Evolutionary conservation across 37 sponge, comb jelly and placozoan genomes (phyloP).

Genomic region (Beroe forskalii): DNA sequence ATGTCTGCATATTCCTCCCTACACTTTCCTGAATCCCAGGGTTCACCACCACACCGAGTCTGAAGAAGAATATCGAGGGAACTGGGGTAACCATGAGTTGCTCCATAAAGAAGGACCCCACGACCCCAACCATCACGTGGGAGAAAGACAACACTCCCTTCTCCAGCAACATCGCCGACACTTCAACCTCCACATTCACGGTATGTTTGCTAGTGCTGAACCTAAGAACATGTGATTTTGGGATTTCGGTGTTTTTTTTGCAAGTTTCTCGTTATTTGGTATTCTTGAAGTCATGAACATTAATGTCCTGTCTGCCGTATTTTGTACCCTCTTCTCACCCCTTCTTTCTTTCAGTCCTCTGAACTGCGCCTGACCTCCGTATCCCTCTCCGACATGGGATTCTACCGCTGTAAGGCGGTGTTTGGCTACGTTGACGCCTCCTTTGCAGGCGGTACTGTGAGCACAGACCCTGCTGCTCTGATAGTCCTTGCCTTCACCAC

Average conservation of each 20-base stretch:
- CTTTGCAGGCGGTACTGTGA: not conserved
- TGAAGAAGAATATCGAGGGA: conserved; percentile 12
- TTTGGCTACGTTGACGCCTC: not conserved
- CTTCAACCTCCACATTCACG: not conserved
- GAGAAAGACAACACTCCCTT: not conserved
- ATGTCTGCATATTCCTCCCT: too few species aligned
- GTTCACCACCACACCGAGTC: not conserved
- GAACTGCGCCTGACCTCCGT: not conserved
- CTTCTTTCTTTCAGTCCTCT: conserved; percentile 46
- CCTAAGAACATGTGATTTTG: not conserved
- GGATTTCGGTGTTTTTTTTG: not conserved
- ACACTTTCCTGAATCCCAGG: too few species aligned
- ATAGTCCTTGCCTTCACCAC: not conserved
- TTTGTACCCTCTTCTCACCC: too few species aligned
- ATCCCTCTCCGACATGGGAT: not conserved
- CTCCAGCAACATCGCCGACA: conserved; percentile 8
- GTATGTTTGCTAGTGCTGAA: not conserved
- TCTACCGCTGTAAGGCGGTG: conserved; percentile 45
- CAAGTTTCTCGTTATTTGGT: too few species aligned
- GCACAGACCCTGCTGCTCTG: conserved; percentile 22
- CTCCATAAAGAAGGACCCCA: not conserved
- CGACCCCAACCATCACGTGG: not conserved
- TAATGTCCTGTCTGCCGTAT: too few species aligned
- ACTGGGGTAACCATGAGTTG: conserved; percentile 15
- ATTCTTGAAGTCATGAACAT: too few species aligned